Base-by-base conservation (phyloP, 2,797 vertebrate species). In the Phaenicophaeus curvirostris region DNA sequence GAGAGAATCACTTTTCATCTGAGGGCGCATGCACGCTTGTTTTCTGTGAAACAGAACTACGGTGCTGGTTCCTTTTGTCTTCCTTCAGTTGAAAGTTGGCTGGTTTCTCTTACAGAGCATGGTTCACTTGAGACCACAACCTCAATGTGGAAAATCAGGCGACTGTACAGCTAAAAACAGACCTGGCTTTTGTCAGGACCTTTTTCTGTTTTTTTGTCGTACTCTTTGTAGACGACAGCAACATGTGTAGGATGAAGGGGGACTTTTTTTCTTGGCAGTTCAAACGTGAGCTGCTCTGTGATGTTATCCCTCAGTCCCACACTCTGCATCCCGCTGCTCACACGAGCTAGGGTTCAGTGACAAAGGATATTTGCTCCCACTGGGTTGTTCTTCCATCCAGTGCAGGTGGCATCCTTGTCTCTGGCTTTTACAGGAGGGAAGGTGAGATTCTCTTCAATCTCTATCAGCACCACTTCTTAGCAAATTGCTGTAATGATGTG, bases 1-100 rank as follows among this genome's bases (percentile, higher is more conserved):
- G 19, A 75, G 28, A 50, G 63, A 28, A 46, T n/a, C 2, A 5
- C 23, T 85, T 81, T 81, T 33, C 63, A 15, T 74, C 4, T 4
- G 54, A 62, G 59, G 23, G n/a, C 11, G 0, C 12, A 20, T 0
- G 0, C 39, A 24, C 28, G 27, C 41, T 41, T 85, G 41, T 55
- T 39, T 50, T 74, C 39, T 28, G 51, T 59, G 80, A 50, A 39
- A 13, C 9, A 1, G 8, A 10, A 42, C 68, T 31, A 0, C 50
- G 58, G 9, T 30, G 5, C 50, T 8, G 28, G 8, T 33, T 65
- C 33, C 44, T 69, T 35, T 30, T 61, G 61, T 44, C 67, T 66
- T 5, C 51, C 15, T 86, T 48, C 25, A 21, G 37, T 11, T 59
- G 55, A 8, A 53, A 42, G 44, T 5, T 48, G 28, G 1, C n/a